phyloP scores from a whole-genome alignment of 2,888 invertebrate species.

The Drosophila pseudotakahashii region DNA sequence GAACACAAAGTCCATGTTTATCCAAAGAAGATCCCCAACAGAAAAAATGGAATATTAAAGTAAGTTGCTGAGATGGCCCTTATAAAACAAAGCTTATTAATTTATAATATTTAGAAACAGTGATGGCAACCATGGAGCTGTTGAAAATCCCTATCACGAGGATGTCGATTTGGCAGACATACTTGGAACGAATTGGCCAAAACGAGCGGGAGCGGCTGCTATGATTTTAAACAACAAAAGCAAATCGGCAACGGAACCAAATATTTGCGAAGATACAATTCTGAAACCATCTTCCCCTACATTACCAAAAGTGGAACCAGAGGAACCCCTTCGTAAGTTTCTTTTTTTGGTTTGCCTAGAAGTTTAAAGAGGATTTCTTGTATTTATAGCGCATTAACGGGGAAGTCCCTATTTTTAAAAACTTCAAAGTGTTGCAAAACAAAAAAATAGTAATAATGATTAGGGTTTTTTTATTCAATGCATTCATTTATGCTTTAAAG shows the following conservation, averaged over 20 bases:
- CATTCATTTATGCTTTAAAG: no score
- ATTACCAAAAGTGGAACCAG: slow-evolving; percentile 21
- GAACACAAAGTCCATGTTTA: slow-evolving; percentile 16
- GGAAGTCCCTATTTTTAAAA: no score
- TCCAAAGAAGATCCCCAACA: slow-evolving; percentile 24
- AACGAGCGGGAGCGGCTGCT: slow-evolving; percentile 81
- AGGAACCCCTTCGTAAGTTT: slow-evolving; percentile 34
- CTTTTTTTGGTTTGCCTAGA: background rate
- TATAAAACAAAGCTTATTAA: background rate
- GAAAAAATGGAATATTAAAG: slow-evolving; percentile 31
- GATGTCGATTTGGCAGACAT: slow-evolving; percentile 81
- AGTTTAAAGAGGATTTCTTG: background rate
- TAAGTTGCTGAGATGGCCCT: background rate
- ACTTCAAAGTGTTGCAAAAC: no score
- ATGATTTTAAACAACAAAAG: slow-evolving; percentile 79
- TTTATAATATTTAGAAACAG: slow-evolving; percentile 11
- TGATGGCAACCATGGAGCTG: slow-evolving; percentile 10
- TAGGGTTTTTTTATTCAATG: no score
- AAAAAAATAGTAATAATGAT: no score
- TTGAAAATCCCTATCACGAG: slow-evolving; percentile 63
- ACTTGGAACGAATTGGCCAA: slow-evolving; percentile 82
- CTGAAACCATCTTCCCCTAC: slow-evolving; percentile 29
- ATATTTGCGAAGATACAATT: slow-evolving; percentile 20
- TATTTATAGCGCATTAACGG: background rate
- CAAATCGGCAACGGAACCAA: slow-evolving; percentile 31